Percentiles rank a stretch among this genome's conserved stretches.
Evolutionary conservation across 2,888 invertebrate species (phyloP).

Genomic region (Mechanitis messenoides): DNA sequence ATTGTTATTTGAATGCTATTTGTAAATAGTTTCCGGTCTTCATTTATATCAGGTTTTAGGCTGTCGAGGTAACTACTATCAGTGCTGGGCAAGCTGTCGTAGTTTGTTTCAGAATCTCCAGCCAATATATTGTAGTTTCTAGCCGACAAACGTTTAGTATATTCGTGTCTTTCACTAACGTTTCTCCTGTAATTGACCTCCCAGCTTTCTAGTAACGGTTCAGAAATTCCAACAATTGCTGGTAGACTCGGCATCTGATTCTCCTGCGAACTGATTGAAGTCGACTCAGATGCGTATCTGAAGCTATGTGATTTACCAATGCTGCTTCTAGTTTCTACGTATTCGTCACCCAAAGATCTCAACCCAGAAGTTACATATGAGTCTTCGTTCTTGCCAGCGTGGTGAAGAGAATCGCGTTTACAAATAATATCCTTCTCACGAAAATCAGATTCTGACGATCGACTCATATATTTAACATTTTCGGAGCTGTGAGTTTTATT

Average conservation of each 20-base stretch:
- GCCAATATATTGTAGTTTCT: conserved; percentile 60
- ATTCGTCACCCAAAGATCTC: conserved; percentile 67
- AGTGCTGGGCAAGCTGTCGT: conserved; percentile 68
- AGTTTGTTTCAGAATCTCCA: conserved; percentile 54
- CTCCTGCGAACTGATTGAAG: conserved; percentile 68
- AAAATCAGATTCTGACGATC: conserved; percentile 60
- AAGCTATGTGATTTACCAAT: conserved; percentile 85
- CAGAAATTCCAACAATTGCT: conserved; percentile 70
- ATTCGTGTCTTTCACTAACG: conserved; percentile 61
- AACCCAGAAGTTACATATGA: conserved; percentile 55
- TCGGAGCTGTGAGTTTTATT: conserved; percentile 62
- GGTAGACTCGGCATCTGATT: conserved; percentile 73
- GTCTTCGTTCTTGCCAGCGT: conserved; percentile 54
- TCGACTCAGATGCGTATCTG: conserved; percentile 75
- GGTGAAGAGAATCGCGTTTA: conserved; percentile 52
- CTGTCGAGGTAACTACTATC: conserved; percentile 71
- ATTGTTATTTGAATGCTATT: conserved; percentile 64
- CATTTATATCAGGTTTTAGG: conserved; percentile 60
- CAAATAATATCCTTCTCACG: conserved; percentile 51
- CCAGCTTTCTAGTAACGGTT: conserved; percentile 71
- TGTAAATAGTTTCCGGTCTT: conserved; percentile 61
- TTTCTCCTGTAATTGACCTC: conserved; percentile 71
- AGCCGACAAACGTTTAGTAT: conserved; percentile 59
- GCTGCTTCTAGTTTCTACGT: conserved; percentile 70
- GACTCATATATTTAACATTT: conserved; percentile 55